These are phyloP conservation scores for Ceryle rudis DNA, from an alignment of 2,797 vertebrate genomes.

Conservation along the genomic window DNA sequence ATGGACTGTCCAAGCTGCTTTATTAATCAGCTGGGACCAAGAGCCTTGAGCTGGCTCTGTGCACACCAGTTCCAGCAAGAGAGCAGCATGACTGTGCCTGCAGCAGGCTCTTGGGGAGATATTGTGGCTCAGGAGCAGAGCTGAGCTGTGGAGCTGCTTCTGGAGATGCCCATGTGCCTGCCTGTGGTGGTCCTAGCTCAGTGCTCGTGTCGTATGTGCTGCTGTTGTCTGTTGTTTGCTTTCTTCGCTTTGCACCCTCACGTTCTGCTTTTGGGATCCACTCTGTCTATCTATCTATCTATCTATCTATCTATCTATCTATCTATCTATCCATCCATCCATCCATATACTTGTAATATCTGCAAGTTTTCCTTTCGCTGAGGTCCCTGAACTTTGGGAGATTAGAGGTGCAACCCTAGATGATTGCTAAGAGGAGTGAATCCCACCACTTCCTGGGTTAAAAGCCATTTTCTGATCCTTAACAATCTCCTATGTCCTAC, in stretches of 20 bases:
- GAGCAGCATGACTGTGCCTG: background rate
- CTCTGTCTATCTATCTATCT: fast-evolving
- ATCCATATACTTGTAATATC: background rate
- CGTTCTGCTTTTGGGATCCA: background rate
- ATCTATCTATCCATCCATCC: background rate
- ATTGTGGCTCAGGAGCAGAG: background rate
- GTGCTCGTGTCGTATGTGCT: background rate
- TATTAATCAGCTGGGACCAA: background rate
- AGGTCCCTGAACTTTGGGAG: background rate
- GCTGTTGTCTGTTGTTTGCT: background rate
- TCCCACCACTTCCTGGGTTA: background rate
- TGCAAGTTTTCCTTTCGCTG: background rate
- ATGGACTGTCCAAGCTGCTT: background rate
- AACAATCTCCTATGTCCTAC: fast-evolving
- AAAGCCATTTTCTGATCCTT: background rate
- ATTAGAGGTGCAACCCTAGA: background rate
- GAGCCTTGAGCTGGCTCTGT: background rate
- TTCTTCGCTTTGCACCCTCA: background rate
- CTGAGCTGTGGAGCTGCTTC: background rate
- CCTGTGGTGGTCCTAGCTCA: fast-evolving
- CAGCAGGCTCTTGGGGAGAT: background rate
- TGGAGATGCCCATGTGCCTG: background rate
- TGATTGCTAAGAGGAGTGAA: background rate
- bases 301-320: background rate
- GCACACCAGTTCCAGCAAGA: background rate